Evolutionary conservation across 2,113 vertebrate species (phyloP).

Genomic region (Pampusana beccarii): DNA sequence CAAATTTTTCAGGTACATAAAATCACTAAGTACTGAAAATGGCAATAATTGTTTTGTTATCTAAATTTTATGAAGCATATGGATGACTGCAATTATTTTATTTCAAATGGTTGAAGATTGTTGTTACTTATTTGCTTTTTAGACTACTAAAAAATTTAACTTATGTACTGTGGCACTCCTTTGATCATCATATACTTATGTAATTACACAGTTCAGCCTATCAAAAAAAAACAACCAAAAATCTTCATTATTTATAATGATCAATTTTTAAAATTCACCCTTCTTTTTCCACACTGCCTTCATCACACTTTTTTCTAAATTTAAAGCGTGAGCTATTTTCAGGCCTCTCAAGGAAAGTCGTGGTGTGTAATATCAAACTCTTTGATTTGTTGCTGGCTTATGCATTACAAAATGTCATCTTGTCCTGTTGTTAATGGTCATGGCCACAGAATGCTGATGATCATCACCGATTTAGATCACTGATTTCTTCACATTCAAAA

Average conservation of each 20-base stretch:
- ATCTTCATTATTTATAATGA: background rate
- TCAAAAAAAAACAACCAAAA: background rate
- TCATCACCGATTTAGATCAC: background rate
- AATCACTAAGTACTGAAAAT: background rate
- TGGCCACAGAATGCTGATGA: background rate
- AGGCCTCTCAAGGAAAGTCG: background rate
- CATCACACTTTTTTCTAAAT: background rate
- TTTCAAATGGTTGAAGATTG: background rate
- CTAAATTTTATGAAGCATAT: background rate
- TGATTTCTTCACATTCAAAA: slow-evolving; percentile 16
- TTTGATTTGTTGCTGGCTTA: background rate
- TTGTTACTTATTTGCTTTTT: background rate
- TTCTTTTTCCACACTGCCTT: background rate
- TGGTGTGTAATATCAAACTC: background rate
- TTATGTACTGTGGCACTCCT: background rate
- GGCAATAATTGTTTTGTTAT: background rate
- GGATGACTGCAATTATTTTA: background rate
- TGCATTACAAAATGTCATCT: background rate
- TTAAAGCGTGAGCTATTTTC: slow-evolving; percentile 12
- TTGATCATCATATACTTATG: background rate
- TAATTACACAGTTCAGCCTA: background rate
- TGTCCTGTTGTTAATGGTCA: background rate
- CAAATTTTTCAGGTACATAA: background rate
- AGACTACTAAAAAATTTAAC: background rate
- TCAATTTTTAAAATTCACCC: background rate